These are phyloP conservation scores for Petrolisthes cinctipes DNA, from an alignment of 2,888 invertebrate genomes.

Conservation along the genomic window DNA sequence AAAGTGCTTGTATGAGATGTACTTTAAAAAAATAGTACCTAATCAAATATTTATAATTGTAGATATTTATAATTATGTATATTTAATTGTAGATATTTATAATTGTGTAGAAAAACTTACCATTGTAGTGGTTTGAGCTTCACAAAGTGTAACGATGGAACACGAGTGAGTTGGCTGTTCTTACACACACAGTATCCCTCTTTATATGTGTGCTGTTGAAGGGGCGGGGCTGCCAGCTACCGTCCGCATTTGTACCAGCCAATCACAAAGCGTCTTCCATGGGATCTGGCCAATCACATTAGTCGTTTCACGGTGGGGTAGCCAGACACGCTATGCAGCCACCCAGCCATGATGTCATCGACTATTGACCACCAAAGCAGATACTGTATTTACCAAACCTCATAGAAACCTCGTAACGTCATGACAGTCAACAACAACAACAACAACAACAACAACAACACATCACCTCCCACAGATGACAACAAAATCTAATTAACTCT, in stretches of 20 bases:
- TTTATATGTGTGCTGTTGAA: constrained; percentile 16
- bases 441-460: too few species aligned
- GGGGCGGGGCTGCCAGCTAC: constrained; percentile 2
- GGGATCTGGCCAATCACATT: constrained; percentile 9
- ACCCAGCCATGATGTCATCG: not conserved
- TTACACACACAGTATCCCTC: not conserved
- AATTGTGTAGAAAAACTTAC: not conserved
- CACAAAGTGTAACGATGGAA: constrained; percentile 47
- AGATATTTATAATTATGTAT: too few species aligned
- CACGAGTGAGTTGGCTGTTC: constrained; percentile 50
- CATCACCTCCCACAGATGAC: too few species aligned
- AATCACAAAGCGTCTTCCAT: constrained; percentile 4
- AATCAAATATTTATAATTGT: too few species aligned
- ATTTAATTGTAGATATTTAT: too few species aligned
- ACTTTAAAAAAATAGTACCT: too few species aligned
- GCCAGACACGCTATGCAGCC: constrained; percentile 42
- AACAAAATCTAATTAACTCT: too few species aligned
- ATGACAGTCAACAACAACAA: too few species aligned
- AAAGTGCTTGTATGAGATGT: too few species aligned
- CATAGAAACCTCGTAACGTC: too few species aligned
- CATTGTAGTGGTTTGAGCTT: constrained; percentile 35
- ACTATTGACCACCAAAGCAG: too few species aligned
- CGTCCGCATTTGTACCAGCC: constrained; percentile 13
- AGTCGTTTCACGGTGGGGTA: not conserved
- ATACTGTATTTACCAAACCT: too few species aligned